Conservation (phyloP, 92 coral and sea anemone species). For the Epizoanthus scotinus region DNA sequence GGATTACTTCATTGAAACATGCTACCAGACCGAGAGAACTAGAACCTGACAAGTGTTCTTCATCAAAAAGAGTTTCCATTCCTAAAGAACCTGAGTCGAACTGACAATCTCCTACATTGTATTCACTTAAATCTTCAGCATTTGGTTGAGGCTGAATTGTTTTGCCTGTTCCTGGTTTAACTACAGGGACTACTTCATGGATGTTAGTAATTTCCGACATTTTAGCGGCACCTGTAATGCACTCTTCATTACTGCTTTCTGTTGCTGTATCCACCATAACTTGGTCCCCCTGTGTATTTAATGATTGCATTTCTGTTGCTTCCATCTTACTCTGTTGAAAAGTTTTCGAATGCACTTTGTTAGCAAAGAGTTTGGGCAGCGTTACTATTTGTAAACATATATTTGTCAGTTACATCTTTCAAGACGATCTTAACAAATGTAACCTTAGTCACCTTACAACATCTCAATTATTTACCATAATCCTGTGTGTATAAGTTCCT, state of each 20-base stretch:
- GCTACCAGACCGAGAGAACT: slow-evolving; percentile 54
- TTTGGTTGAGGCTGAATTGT: background rate
- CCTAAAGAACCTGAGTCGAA: slow-evolving; percentile 35
- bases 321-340: slow-evolving; percentile 23
- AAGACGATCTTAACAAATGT: too few species aligned
- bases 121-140: background rate
- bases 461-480: too few species aligned
- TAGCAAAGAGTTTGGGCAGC: too few species aligned
- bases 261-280: background rate
- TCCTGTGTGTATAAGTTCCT: too few species aligned
- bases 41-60: slow-evolving; percentile 17
- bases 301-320: background rate
- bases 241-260: background rate
- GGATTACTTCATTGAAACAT: slow-evolving; percentile 54
- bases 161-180: background rate
- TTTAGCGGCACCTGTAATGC: too few species aligned
- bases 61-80: slow-evolving; percentile 40
- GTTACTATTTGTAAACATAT: too few species aligned
- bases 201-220: background rate
- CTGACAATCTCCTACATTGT: background rate
- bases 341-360: too few species aligned
- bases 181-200: background rate
- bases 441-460: too few species aligned
- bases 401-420: too few species aligned
- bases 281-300: background rate